These are phyloP conservation scores for Philereme transversata DNA, from an alignment of 2,888 invertebrate species.

Conservation along the genomic window DNA sequence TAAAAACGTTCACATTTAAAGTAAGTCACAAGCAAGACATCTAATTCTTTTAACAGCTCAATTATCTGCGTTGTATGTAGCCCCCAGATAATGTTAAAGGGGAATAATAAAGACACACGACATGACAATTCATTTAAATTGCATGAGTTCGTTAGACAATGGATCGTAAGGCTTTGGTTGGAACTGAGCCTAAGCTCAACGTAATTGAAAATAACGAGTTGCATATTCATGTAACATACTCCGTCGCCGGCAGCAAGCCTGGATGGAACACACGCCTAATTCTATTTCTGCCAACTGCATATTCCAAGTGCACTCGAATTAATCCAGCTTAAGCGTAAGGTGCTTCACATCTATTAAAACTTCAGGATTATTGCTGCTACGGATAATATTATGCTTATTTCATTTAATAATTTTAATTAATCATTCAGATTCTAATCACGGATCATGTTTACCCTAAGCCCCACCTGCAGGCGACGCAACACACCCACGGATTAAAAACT, in stretches of 20 bases:
- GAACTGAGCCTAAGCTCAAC: conserved; percentile 53
- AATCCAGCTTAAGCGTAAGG: conserved; percentile 26
- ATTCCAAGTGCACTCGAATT: conserved; percentile 29
- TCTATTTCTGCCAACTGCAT: conserved; percentile 36
- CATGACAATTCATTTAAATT: conserved; percentile 61
- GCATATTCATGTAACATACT: conserved; percentile 66
- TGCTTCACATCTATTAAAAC: conserved; percentile 27
- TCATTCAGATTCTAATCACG: conserved; percentile 58
- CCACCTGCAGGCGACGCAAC: conserved; percentile 58
- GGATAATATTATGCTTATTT: conserved; percentile 9
- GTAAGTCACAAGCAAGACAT: background rate
- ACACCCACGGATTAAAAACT: conserved; percentile 70
- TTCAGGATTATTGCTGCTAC: conserved; percentile 14
- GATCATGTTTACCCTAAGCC: conserved; percentile 53
- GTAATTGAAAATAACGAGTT: conserved; percentile 75
- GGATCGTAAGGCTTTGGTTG: conserved; percentile 51
- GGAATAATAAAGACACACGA: conserved; percentile 45
- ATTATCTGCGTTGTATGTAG: conserved; percentile 36
- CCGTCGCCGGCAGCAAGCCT: conserved; percentile 29
- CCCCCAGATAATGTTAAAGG: conserved; percentile 43
- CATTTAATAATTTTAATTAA: conserved; percentile 55
- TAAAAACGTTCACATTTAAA: too few relatives aligned
- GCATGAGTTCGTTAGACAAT: conserved; percentile 56
- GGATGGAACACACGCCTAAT: conserved; percentile 29
- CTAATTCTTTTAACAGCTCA: conserved; percentile 6